A percentile compares a stretch with the other conserved stretches of the same genome.
Evolutionary conservation across 2,113 vertebrate species (phyloP).

Genomic region (Paraplagusia blochii): DNA sequence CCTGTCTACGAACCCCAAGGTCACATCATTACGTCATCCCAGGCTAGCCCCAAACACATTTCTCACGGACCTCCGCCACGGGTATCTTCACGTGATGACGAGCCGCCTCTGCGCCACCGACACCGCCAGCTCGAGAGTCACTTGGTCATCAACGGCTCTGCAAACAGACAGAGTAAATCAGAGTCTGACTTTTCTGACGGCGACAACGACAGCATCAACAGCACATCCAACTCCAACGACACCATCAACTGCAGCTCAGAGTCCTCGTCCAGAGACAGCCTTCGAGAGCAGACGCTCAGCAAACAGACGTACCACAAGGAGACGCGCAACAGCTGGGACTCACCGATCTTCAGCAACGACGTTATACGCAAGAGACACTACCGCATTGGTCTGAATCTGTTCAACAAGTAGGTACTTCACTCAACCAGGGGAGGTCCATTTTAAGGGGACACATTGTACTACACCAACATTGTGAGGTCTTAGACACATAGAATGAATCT

Average conservation of each 20-base stretch:
- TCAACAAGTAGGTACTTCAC: conserved; percentile 91
- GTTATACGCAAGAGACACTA: conserved; percentile 95
- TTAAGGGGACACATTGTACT: too few relatives aligned
- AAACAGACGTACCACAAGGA: conserved; percentile 99
- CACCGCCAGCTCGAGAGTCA: conserved; percentile 87
- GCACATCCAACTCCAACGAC: conserved; percentile 98
- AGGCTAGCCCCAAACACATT: conserved; percentile 88
- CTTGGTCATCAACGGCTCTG: conserved; percentile 89
- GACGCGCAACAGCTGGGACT: conserved; percentile 98
- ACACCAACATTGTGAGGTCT: too few relatives aligned
- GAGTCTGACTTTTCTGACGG: conserved; percentile 97
- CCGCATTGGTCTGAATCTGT: conserved; percentile 96
- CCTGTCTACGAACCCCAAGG: conserved; percentile 78
- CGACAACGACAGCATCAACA: conserved; percentile 98
- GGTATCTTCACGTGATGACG: conserved; percentile 82
- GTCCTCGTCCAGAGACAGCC: conserved; percentile 91
- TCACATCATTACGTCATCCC: conserved; percentile 78
- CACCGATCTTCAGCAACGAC: conserved; percentile 96
- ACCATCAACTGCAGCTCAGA: conserved; percentile 98
- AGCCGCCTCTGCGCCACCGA: conserved; percentile 80
- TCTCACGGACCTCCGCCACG: conserved; percentile 81
- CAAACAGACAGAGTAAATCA: conserved; percentile 92
- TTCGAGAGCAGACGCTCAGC: conserved; percentile 92
- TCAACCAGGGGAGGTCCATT: too few relatives aligned
- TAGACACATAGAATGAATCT: too few relatives aligned